phyloP scores from a whole-genome alignment of 2,113 vertebrate genomes.

The Diadophis punctatus region DNA sequence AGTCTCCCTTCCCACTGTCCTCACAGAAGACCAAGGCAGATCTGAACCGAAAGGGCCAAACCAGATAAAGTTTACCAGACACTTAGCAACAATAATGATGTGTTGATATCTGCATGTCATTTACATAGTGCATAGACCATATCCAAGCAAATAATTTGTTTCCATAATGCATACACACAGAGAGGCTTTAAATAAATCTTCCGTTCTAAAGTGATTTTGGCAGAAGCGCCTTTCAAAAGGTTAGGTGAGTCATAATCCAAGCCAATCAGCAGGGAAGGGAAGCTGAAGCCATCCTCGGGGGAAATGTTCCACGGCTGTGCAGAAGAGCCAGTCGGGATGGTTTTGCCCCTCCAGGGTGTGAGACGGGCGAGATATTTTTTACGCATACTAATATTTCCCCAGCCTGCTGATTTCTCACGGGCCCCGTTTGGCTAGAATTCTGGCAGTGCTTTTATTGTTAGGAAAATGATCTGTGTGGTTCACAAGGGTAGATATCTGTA shows the following conservation, averaged over 20 bases:
- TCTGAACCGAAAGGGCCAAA: neutral
- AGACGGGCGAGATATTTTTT: neutral
- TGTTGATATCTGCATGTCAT: neutral
- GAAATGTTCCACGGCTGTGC: neutral
- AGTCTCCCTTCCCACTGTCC: neutral
- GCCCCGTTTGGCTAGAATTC: neutral
- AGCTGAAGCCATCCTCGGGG: neutral
- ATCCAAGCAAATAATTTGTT: conserved; percentile 1
- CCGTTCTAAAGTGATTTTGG: conserved; percentile 1
- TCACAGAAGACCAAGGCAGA: neutral
- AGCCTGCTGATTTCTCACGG: neutral
- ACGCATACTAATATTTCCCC: neutral
- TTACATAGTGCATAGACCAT: neutral
- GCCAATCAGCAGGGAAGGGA: neutral
- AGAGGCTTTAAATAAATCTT: conserved; percentile 11
- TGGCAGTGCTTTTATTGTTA: neutral
- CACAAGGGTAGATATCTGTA: neutral
- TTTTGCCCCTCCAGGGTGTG: neutral
- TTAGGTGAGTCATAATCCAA: conserved; percentile 20
- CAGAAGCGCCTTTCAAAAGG: conserved; percentile 7
- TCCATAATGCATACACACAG: neutral
- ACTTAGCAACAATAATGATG: neutral
- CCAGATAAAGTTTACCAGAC: neutral
- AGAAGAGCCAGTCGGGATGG: neutral
- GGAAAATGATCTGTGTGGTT: neutral